Evolutionary conservation across 2,888 invertebrate genomes (phyloP).

Genomic region (Rapana venosa): DNA sequence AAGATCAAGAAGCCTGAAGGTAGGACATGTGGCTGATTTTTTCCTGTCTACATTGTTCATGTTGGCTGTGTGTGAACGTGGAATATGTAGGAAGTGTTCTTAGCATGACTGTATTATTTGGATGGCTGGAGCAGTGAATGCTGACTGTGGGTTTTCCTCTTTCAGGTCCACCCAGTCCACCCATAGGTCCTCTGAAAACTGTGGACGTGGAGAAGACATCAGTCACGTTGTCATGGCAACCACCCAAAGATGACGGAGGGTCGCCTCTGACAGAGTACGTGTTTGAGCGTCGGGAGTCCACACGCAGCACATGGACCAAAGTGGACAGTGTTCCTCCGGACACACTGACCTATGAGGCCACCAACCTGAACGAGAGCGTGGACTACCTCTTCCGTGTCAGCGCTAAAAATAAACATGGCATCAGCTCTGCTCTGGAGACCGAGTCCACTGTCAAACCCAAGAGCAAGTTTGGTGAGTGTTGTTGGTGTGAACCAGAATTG

Average conservation of each 20-base stretch:
- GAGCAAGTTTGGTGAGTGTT: slow-evolving; percentile 68
- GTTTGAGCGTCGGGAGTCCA: slow-evolving; percentile 76
- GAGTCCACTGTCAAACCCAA: slow-evolving; percentile 63
- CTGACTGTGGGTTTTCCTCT: neutral
- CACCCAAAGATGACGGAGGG: slow-evolving; percentile 77
- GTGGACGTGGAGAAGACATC: slow-evolving; percentile 65
- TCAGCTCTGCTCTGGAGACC: slow-evolving; percentile 83
- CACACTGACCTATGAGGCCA: slow-evolving; percentile 57
- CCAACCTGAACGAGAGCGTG: slow-evolving; percentile 65
- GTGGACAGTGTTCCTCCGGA: slow-evolving; percentile 53
- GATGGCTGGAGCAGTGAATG: neutral
- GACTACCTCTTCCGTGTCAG: slow-evolving; percentile 91
- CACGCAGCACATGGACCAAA: slow-evolving; percentile 60
- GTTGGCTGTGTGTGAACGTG: neutral
- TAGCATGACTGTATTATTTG: too few relatives aligned
- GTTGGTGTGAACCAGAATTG: neutral
- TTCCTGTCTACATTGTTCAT: neutral
- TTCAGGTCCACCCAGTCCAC: slow-evolving; percentile 56
- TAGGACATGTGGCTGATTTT: slow-evolving; percentile 34
- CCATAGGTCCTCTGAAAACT: slow-evolving; percentile 55
- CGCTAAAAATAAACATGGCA: slow-evolving; percentile 92
- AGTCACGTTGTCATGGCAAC: slow-evolving; percentile 72
- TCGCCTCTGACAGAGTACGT: slow-evolving; percentile 68
- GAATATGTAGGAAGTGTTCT: too few relatives aligned
- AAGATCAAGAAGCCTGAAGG: slow-evolving; percentile 56